Evolutionary conservation across 2,113 vertebrate species (phyloP).

Genomic region (Dromiciops gliroides): DNA sequence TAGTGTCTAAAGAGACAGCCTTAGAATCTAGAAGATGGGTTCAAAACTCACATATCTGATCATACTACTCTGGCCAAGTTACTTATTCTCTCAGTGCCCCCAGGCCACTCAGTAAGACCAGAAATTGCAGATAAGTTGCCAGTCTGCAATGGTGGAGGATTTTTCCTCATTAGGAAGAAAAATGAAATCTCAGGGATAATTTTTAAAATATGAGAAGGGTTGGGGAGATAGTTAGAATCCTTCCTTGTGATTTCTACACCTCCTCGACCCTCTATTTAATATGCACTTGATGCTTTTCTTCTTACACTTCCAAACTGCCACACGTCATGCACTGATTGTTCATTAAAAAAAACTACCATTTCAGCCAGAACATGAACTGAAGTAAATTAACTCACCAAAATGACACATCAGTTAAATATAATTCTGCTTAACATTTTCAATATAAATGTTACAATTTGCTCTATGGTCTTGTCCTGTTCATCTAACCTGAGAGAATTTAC

Average conservation of each 20-base stretch:
- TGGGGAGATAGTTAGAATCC: neutral
- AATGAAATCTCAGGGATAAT: neutral
- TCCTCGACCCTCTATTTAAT: neutral
- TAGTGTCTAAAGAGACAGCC: neutral
- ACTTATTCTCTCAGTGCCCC: neutral
- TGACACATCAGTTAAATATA: neutral
- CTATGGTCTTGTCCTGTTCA: too few relatives aligned
- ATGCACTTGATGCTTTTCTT: neutral
- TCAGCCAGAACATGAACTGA: neutral
- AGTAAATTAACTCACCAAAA: neutral
- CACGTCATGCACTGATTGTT: neutral
- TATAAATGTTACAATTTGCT: neutral
- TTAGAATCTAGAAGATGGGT: neutral
- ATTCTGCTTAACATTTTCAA: neutral
- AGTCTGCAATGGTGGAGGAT: neutral
- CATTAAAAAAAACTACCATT: neutral
- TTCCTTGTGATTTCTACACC: neutral
- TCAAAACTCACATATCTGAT: neutral
- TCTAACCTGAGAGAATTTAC: neutral
- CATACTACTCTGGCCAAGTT: neutral
- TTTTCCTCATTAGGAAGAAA: neutral
- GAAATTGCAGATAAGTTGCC: neutral
- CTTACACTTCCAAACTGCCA: neutral
- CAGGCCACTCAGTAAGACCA: neutral
- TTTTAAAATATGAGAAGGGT: neutral